Conservation (phyloP, 2,113 vertebrate genomes). For the Nibea albiflora region DNA sequence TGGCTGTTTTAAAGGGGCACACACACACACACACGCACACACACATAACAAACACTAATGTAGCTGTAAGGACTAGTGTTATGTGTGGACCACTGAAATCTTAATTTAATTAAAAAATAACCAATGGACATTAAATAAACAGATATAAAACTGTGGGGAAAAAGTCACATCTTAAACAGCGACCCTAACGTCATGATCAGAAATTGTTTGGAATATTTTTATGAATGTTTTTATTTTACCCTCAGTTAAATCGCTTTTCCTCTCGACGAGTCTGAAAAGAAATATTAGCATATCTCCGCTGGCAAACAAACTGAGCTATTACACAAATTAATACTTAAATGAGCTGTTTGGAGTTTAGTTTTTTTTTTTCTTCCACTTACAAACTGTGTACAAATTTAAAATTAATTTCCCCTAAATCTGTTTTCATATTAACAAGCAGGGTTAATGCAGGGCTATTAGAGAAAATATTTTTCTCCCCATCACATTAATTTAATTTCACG, state of each 20-base stretch:
- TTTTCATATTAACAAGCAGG: constrained; percentile 67
- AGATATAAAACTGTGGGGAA: not conserved
- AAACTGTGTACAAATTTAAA: constrained; percentile 60
- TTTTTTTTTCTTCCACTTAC: constrained; percentile 23
- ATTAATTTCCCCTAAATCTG: constrained; percentile 69
- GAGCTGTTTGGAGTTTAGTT: constrained; percentile 37
- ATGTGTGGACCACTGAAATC: not conserved
- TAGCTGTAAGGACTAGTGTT: not conserved
- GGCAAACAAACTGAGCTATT: constrained; percentile 57
- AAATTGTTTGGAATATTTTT: constrained; percentile 9
- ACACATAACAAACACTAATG: not conserved
- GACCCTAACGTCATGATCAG: constrained; percentile 1
- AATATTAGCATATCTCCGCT: constrained; percentile 39
- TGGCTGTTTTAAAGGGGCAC: constrained; percentile 44
- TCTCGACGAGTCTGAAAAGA: constrained; percentile 9
- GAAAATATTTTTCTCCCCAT: constrained; percentile 64
- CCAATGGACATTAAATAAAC: constrained; percentile 1
- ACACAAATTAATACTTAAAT: constrained; percentile 69
- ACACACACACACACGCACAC: constrained; percentile 11
- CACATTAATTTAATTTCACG: constrained; percentile 70
- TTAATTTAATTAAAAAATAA: constrained; percentile 12
- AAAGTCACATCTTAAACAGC: no score
- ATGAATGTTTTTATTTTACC: constrained; percentile 16
- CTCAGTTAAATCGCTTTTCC: not conserved
- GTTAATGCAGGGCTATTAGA: constrained; percentile 66